Evolutionary conservation across 2,888 invertebrate species (phyloP).

Genomic region (Schrankia costaestrigalis): DNA sequence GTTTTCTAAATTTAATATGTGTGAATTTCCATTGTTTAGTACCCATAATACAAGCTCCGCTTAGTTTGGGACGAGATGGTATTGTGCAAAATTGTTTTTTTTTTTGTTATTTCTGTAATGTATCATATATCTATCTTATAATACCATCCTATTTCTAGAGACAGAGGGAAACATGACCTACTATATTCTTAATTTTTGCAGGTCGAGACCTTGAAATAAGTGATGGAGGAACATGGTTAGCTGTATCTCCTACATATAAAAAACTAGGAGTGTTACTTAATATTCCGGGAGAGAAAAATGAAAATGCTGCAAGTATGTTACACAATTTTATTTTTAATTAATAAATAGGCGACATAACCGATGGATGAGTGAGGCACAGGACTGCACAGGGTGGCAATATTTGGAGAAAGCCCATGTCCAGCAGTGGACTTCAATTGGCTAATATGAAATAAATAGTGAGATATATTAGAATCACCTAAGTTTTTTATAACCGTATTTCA

Average conservation of each 20-base stretch:
- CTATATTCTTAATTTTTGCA: slow-evolving; percentile 40
- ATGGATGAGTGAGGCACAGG: neutral
- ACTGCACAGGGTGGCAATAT: too few species aligned
- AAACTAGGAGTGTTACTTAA: slow-evolving; percentile 86
- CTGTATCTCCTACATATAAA: slow-evolving; percentile 69
- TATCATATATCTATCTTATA: too few species aligned
- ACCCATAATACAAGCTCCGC: too few species aligned
- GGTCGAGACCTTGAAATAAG: slow-evolving; percentile 86
- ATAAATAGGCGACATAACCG: neutral
- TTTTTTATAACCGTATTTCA: too few species aligned
- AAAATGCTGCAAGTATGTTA: slow-evolving; percentile 70
- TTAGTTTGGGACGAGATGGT: neutral
- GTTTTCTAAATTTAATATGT: too few species aligned
- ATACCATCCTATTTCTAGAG: too few species aligned
- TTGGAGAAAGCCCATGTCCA: too few species aligned
- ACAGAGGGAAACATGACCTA: neutral
- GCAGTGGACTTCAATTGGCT: too few species aligned
- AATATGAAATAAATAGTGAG: too few species aligned
- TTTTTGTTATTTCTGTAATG: neutral
- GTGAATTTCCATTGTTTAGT: too few species aligned
- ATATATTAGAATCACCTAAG: too few species aligned
- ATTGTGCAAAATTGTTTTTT: neutral
- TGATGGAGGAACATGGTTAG: slow-evolving; percentile 92
- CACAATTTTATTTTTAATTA: neutral
- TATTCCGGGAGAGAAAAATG: slow-evolving; percentile 79